Evolutionary conservation across 2,888 invertebrate genomes (phyloP).

Genomic region (Morpho achilles): DNA sequence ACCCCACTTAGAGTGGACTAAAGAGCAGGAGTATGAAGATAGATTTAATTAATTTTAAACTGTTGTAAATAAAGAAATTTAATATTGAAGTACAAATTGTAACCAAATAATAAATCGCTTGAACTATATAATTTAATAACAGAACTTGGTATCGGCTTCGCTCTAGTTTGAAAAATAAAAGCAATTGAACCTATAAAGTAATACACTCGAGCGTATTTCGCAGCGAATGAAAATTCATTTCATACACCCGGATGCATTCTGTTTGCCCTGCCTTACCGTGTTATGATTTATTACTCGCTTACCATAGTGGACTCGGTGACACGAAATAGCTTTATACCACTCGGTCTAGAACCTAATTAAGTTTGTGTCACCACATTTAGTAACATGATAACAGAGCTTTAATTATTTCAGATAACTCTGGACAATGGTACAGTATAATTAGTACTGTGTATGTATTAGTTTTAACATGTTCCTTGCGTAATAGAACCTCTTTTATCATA

Average conservation of each 20-base stretch:
- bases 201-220: slow-evolving; percentile 2
- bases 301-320: slow-evolving; percentile 2
- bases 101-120: no score
- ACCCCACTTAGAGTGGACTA: no score
- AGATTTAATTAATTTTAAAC: no score
- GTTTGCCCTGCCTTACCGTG: slow-evolving; percentile 6
- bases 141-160: background rate
- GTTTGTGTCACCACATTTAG: background rate
- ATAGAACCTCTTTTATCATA: no score
- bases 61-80: background rate
- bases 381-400: no score
- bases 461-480: no score
- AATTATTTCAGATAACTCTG: no score
- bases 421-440: no score
- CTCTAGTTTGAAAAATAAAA: background rate
- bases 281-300: slow-evolving; percentile 10
- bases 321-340: slow-evolving; percentile 8
- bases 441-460: no score
- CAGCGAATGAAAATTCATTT: slow-evolving; percentile 11
- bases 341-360: slow-evolving; percentile 5
- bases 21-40: no score
- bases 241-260: slow-evolving; percentile 5
- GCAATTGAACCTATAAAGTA: background rate
- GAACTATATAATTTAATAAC: no score
- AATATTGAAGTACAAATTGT: background rate